Evolutionary conservation across 2,888 invertebrate species (phyloP).

Genomic region (Leptinotarsa tumamoca): DNA sequence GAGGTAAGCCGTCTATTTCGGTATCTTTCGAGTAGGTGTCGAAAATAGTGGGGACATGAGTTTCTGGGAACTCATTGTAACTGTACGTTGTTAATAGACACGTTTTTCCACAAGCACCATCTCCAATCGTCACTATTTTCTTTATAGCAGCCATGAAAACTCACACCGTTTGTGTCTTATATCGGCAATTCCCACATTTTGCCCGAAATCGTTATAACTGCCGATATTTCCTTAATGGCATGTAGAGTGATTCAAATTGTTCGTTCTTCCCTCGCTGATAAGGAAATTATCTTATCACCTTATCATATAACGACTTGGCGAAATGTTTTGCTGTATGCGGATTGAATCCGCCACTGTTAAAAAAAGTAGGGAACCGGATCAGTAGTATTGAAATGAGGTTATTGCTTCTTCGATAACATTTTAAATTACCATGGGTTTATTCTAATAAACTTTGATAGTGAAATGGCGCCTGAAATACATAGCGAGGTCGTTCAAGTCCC

Average conservation of each 20-base stretch:
- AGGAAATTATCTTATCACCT: not conserved
- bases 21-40: conserved; percentile 63
- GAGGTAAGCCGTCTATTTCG: conserved; percentile 67
- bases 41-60: conserved; percentile 69
- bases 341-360: too few relatives aligned
- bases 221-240: not conserved
- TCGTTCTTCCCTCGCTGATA: not conserved
- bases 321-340: too few relatives aligned
- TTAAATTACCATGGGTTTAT: too few relatives aligned
- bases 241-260: not conserved
- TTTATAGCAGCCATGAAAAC: conserved; percentile 35
- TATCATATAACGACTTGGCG: not conserved
- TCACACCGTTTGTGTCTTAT: not conserved
- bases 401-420: too few relatives aligned
- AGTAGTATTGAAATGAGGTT: too few relatives aligned
- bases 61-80: conserved; percentile 73
- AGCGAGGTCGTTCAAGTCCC: too few relatives aligned
- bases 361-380: too few relatives aligned
- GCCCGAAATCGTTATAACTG: not conserved
- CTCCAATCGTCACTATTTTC: conserved; percentile 69
- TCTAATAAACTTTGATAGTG: too few relatives aligned
- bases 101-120: conserved; percentile 76
- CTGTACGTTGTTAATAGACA: conserved; percentile 73
- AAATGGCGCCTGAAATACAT: too few relatives aligned
- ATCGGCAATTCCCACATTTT: not conserved